Evolutionary conservation across 2,888 invertebrate species (phyloP).

Genomic region (Platycheirus albimanus): DNA sequence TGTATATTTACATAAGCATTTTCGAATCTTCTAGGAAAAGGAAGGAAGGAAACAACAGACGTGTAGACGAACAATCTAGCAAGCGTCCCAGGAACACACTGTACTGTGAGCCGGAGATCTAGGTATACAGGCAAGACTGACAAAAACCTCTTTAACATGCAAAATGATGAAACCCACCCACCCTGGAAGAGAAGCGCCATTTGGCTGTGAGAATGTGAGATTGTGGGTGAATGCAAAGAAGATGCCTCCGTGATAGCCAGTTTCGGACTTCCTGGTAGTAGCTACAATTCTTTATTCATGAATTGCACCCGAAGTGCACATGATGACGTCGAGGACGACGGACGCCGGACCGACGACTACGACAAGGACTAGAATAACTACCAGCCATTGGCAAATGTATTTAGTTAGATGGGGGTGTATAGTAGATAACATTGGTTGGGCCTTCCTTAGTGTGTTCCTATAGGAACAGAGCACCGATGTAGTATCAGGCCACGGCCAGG

Average conservation of each 20-base stretch:
- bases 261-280: slow-evolving; percentile 32
- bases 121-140: slow-evolving; percentile 53
- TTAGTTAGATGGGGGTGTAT: slow-evolving; percentile 46
- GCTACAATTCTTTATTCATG: slow-evolving; percentile 70
- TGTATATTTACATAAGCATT: background rate
- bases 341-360: too few species aligned
- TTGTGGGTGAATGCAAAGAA: slow-evolving; percentile 10
- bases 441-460: slow-evolving; percentile 30
- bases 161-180: slow-evolving; percentile 62
- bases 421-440: slow-evolving; percentile 55
- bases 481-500: too few species aligned
- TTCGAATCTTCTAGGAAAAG: slow-evolving; percentile 30
- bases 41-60: slow-evolving; percentile 59
- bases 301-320: slow-evolving; percentile 66
- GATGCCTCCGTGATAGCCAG: slow-evolving; percentile 32
- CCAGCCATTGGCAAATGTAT: slow-evolving; percentile 42
- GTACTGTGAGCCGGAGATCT: slow-evolving; percentile 16
- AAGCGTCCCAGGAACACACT: slow-evolving; percentile 40
- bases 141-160: slow-evolving; percentile 69
- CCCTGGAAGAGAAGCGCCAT: background rate
- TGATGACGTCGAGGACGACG: background rate
- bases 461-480: slow-evolving; percentile 5
- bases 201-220: background rate
- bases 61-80: slow-evolving; percentile 58
- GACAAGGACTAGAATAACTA: too few species aligned